phyloP scores from a whole-genome alignment of 2,888 invertebrate species.

The Rhagophthalmus giganteus region DNA sequence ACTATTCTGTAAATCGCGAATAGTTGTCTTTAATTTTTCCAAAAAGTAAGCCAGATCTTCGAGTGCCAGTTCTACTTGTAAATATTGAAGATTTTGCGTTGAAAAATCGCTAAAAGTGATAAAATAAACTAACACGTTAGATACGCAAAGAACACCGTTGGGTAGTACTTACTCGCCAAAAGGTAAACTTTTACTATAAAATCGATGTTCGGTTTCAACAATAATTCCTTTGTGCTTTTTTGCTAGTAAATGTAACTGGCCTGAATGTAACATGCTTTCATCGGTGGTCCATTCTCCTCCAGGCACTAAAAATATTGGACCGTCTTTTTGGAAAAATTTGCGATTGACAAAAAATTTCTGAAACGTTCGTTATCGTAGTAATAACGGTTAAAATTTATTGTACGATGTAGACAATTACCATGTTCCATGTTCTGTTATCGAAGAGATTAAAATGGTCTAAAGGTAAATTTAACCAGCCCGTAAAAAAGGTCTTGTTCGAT shows the following conservation, averaged over 20 bases:
- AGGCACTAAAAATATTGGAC: slow-evolving; percentile 67
- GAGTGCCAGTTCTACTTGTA: slow-evolving; percentile 18
- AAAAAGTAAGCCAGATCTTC: slow-evolving; percentile 24
- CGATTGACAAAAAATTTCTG: slow-evolving; percentile 61
- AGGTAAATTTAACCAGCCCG: slow-evolving; percentile 8
- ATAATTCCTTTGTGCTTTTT: slow-evolving; percentile 62
- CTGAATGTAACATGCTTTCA: slow-evolving; percentile 60
- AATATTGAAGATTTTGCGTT: slow-evolving; percentile 8
- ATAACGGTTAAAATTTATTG: slow-evolving; percentile 2
- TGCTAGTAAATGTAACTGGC: slow-evolving; percentile 67
- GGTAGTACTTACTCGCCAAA: slow-evolving; percentile 44
- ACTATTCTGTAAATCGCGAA: slow-evolving; percentile 1
- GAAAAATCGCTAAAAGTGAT: slow-evolving; percentile 13
- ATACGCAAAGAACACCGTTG: not conserved
- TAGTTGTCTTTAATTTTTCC: slow-evolving; percentile 8
- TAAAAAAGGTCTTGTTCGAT: not conserved
- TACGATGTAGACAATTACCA: slow-evolving; percentile 58
- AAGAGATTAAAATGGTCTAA: slow-evolving; percentile 61
- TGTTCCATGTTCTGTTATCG: slow-evolving; percentile 58
- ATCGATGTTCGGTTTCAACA: slow-evolving; percentile 80
- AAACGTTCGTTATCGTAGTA: not conserved
- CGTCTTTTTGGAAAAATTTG: slow-evolving; percentile 56
- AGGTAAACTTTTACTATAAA: slow-evolving; percentile 75
- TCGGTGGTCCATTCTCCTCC: slow-evolving; percentile 77
- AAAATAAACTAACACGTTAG: not conserved